Base-by-base conservation (phyloP, 2,888 invertebrate species). In the Lithodes maja region DNA sequence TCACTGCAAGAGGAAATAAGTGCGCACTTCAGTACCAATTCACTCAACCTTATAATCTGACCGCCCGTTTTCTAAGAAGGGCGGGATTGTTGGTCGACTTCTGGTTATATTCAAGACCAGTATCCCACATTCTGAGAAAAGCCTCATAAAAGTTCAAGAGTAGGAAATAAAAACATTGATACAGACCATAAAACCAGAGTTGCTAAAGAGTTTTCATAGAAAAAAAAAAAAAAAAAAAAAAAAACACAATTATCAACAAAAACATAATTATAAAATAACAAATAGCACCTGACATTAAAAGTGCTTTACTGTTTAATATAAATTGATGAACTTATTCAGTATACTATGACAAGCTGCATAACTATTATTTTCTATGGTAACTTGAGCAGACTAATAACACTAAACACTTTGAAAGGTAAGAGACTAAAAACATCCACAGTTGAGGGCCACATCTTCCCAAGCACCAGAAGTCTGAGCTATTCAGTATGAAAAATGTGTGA, bases 1-100 rank as follows among this genome's bases (percentile, higher is more conserved):
- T 89, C 89, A 89, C 91, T 91, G 91, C 68, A 89, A 88, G 82
- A 89, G 89, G 89, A 89, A 86, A 33, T 33, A 33, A 89, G 85
- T 85, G 75, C 83, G 81, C 82, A 71, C 69, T 89, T 85, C 83
- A 86, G 86, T 85, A 89, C 81, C 71, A 89, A 33, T 33, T 33
- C 33, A 33, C 33, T 33, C 33, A 33, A 33, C 33, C 68, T 74
- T 54, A 54, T 74, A 78, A 49, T 61, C 15, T 53, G 52, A 53
- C n/a, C 15, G 17, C 49, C 3, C 53, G 53, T 33, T 33, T 33
- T 54, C 49, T 49, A 53, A 78, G 85, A 85, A 33, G 33, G 33
- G 33, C 33, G 33, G 33, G 33, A 33, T 33, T 33, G 33, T 33
- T 33, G 33, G 33, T 33, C 33, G 33, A 53, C 80, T 86, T 85